Conservation (phyloP, 2,888 invertebrate genomes). For the Epinotia brunnichana region DNA sequence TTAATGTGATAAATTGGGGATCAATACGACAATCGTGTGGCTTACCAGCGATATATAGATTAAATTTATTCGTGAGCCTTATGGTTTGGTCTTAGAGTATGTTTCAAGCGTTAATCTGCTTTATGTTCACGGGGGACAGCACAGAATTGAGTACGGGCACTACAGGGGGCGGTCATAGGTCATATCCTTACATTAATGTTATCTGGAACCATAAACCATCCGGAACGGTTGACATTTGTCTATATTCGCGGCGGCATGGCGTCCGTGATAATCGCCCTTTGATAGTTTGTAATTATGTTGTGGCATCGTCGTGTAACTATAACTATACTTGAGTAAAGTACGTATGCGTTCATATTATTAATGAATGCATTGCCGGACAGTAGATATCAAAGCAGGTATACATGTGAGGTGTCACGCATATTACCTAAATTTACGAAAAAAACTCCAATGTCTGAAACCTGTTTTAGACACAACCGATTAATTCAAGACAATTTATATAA, state of each 20-base stretch:
- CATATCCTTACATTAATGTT: slow-evolving; percentile 66
- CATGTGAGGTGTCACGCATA: too few relatives aligned
- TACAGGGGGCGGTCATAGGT: slow-evolving; percentile 56
- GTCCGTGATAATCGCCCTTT: slow-evolving; percentile 34
- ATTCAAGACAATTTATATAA: too few relatives aligned
- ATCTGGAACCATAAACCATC: slow-evolving; percentile 64
- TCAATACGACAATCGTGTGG: slow-evolving; percentile 24
- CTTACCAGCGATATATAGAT: slow-evolving; percentile 49
- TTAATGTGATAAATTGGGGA: slow-evolving; percentile 59
- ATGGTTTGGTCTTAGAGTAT: slow-evolving; percentile 7
- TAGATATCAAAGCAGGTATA: neutral
- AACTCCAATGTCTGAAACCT: too few relatives aligned
- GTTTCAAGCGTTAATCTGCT: slow-evolving; percentile 17
- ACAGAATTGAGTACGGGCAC: neutral
- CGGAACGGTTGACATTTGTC: slow-evolving; percentile 43
- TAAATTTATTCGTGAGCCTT: slow-evolving; percentile 29
- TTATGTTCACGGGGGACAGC: neutral
- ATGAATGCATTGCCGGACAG: neutral
- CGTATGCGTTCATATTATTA: neutral
- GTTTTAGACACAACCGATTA: too few relatives aligned
- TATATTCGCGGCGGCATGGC: slow-evolving; percentile 38
- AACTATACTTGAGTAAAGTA: neutral
- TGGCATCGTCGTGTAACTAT: neutral
- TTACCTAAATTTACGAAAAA: too few relatives aligned
- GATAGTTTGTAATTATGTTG: slow-evolving; percentile 24